A percentile compares a stretch with the other conserved stretches of the same genome.
These are phyloP conservation scores for Aphelenchoides besseyi DNA, from an alignment of 1,140 invertebrate species.

Conservation along the genomic window DNA sequence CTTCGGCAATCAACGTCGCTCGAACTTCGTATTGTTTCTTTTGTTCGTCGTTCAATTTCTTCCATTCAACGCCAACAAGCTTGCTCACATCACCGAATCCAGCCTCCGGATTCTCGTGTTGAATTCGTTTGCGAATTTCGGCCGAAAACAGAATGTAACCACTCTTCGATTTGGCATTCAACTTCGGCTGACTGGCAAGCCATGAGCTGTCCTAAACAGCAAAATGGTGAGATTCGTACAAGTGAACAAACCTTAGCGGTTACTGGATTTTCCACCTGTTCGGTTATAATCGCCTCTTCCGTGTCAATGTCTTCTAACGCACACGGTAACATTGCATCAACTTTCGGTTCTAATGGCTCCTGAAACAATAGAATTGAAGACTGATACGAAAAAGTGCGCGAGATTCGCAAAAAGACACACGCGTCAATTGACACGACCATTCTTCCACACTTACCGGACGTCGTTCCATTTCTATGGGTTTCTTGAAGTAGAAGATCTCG, in stretches of 20 bases:
- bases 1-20: constrained; percentile 76
- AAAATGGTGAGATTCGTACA: neutral
- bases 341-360: constrained; percentile 66
- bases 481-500: constrained; percentile 84
- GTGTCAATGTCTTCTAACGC: constrained; percentile 68
- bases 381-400: neutral
- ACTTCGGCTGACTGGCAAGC: constrained; percentile 55
- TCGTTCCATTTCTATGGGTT: constrained; percentile 72
- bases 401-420: neutral
- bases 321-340: constrained; percentile 68
- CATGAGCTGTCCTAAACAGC: constrained; percentile 23
- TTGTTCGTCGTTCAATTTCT: constrained; percentile 77
- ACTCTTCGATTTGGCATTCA: constrained; percentile 71
- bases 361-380: constrained; percentile 45
- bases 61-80: constrained; percentile 94
- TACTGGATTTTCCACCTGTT: constrained; percentile 63
- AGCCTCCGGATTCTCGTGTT: constrained; percentile 84
- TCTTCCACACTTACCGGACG: constrained; percentile 3
- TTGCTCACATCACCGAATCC: constrained; percentile 95
- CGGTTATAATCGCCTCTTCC: constrained; percentile 67
- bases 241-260: constrained; percentile 26
- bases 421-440: too few species aligned
- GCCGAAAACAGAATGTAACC: constrained; percentile 97
- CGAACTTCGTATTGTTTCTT: constrained; percentile 90
- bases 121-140: constrained; percentile 81